phyloP scores from a whole-genome alignment of 1,140 invertebrate genomes.

The Scylla paramamosain region DNA sequence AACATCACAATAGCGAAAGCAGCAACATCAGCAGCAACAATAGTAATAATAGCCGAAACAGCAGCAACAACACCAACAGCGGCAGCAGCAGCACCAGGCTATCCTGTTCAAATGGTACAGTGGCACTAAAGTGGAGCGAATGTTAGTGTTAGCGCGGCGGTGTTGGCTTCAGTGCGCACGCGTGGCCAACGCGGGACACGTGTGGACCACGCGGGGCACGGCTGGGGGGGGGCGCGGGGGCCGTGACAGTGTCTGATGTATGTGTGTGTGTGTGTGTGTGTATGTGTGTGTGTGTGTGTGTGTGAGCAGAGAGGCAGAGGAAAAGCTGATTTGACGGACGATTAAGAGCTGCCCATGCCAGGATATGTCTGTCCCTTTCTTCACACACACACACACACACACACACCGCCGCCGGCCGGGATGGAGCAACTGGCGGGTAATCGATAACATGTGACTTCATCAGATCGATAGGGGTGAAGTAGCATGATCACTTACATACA shows the following conservation, averaged over 20 bases:
- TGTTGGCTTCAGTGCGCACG: background rate
- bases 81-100: background rate
- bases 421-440: background rate
- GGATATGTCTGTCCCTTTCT: too few species aligned
- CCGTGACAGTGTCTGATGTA: too few species aligned
- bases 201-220: background rate
- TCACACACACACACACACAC: constrained; percentile 26
- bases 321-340: background rate
- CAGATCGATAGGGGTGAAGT: background rate
- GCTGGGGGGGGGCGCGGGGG: too few species aligned
- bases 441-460: background rate
- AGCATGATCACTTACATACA: background rate
- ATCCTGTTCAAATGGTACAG: background rate
- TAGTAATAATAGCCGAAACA: too few species aligned
- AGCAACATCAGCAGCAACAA: background rate
- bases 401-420: background rate
- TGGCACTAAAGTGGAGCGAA: background rate
- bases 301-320: background rate
- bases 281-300: background rate
- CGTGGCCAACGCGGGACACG: background rate
- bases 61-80: background rate
- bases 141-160: background rate
- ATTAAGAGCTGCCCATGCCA: too few species aligned
- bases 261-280: constrained; percentile 20
- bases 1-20: background rate